phyloP scores from a whole-genome alignment of 53 echinoderm and acorn worm species.

The Echinarachnius parma region DNA sequence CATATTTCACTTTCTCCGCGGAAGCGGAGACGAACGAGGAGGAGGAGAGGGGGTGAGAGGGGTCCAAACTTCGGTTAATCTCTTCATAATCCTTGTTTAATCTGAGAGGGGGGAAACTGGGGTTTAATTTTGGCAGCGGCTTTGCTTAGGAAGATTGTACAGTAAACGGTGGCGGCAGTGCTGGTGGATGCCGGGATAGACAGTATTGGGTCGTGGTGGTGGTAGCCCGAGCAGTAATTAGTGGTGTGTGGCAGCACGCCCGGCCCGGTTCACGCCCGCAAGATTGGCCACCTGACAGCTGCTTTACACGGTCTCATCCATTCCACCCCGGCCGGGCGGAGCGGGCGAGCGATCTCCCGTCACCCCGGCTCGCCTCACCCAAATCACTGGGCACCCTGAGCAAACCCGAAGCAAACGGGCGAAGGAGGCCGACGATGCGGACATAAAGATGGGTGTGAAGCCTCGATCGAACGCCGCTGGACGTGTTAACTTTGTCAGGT shows the following conservation, averaged over 20 bases:
- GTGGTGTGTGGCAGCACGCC: constrained; percentile 23
- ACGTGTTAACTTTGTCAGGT: constrained; percentile 38
- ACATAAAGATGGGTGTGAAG: constrained; percentile 20
- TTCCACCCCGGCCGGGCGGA: constrained; percentile 18
- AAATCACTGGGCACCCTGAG: constrained; percentile 19
- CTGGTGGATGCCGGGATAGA: no score
- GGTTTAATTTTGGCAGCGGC: no score
- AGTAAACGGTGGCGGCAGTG: no score
- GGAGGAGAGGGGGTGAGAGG: constrained; percentile 1
- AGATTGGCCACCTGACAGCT: constrained; percentile 34
- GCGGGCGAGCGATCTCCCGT: constrained; percentile 19
- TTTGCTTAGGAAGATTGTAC: no score
- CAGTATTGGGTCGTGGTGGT: no score
- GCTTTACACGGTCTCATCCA: constrained; percentile 30
- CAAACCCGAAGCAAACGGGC: constrained; percentile 37
- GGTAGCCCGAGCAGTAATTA: constrained; percentile 41
- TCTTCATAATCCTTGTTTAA: constrained; percentile 32
- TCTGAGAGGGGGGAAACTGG: constrained; percentile 17
- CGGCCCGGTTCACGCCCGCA: constrained; percentile 37
- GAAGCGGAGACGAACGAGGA: background rate
- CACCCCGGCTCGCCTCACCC: constrained; percentile 1
- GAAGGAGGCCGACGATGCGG: background rate
- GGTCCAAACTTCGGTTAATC: constrained; percentile 31
- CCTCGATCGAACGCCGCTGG: constrained; percentile 26
- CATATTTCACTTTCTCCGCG: constrained; percentile 14